phyloP scores from a whole-genome alignment of 2,113 vertebrate genomes.

The Crotalus horridus region DNA sequence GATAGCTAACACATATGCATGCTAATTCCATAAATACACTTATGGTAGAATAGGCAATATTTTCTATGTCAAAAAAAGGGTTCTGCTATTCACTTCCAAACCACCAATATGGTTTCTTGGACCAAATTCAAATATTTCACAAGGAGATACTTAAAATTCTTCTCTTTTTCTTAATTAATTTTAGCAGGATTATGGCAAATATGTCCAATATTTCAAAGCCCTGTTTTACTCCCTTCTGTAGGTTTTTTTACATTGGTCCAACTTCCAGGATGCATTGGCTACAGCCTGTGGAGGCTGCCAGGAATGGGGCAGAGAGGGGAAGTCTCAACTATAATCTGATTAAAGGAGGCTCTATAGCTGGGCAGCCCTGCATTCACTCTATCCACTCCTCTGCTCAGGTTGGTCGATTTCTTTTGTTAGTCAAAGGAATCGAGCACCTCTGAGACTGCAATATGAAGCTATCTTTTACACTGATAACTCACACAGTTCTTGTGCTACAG shows the following conservation, averaged over 20 bases:
- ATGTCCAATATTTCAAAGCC: neutral
- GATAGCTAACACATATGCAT: neutral
- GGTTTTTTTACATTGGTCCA: neutral
- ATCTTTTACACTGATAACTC: neutral
- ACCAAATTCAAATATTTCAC: neutral
- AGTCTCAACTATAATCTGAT: neutral
- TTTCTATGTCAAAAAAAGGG: neutral
- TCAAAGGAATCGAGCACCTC: neutral
- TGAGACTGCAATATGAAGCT: neutral
- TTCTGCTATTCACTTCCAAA: neutral
- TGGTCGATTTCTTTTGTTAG: conserved; percentile 1
- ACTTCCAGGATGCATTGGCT: neutral
- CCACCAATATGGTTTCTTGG: neutral
- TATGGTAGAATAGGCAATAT: neutral
- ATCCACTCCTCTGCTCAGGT: neutral
- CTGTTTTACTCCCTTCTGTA: neutral
- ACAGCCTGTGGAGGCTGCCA: neutral
- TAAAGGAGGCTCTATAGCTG: neutral
- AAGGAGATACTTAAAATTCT: neutral
- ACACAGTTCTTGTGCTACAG: neutral
- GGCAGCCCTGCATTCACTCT: neutral
- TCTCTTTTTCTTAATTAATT: neutral
- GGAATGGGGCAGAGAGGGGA: neutral
- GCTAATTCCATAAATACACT: neutral
- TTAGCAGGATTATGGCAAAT: neutral